Conservation (phyloP, 2,113 vertebrate species). For the Tachycineta bicolor region DNA sequence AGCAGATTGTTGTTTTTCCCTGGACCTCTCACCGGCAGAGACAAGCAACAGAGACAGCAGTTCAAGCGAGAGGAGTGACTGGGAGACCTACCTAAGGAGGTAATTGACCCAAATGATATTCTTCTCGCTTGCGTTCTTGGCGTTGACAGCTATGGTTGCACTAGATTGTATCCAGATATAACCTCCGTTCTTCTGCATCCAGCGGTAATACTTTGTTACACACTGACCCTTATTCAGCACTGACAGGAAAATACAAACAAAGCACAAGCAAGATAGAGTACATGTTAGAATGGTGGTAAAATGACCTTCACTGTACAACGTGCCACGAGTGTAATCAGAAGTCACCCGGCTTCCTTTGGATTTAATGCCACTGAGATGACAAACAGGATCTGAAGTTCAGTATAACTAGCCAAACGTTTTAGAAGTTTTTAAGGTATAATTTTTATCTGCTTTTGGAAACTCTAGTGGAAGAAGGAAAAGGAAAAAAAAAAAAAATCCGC, state of each 20-base stretch:
- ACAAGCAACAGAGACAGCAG: not conserved
- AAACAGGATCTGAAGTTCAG: slow-evolving; percentile 31
- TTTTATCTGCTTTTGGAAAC: slow-evolving; percentile 53
- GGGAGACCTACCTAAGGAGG: slow-evolving; percentile 89
- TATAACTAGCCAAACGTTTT: not conserved
- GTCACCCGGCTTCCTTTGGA: not conserved
- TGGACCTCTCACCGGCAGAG: not conserved
- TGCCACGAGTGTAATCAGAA: not conserved
- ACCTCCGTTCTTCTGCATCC: slow-evolving; percentile 97
- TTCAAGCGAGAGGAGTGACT: slow-evolving; percentile 45
- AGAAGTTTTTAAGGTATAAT: slow-evolving; percentile 29
- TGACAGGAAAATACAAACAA: slow-evolving; percentile 59
- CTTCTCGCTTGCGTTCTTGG: slow-evolving; percentile 96
- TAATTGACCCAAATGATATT: slow-evolving; percentile 99
- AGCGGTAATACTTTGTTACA: slow-evolving; percentile 98
- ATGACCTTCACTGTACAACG: not conserved
- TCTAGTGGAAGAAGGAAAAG: slow-evolving; percentile 27
- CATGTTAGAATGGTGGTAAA: not conserved
- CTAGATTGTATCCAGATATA: slow-evolving; percentile 99
- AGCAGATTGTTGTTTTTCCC: not conserved
- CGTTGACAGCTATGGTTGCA: slow-evolving; percentile 95
- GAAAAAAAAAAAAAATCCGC: not conserved
- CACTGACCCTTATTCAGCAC: slow-evolving; percentile 98
- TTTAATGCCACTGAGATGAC: slow-evolving; percentile 4
- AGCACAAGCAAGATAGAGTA: slow-evolving; percentile 5